Evolutionary conservation across 2,797 vertebrate genomes (phyloP).

Genomic region (Myotis vivesi): DNA sequence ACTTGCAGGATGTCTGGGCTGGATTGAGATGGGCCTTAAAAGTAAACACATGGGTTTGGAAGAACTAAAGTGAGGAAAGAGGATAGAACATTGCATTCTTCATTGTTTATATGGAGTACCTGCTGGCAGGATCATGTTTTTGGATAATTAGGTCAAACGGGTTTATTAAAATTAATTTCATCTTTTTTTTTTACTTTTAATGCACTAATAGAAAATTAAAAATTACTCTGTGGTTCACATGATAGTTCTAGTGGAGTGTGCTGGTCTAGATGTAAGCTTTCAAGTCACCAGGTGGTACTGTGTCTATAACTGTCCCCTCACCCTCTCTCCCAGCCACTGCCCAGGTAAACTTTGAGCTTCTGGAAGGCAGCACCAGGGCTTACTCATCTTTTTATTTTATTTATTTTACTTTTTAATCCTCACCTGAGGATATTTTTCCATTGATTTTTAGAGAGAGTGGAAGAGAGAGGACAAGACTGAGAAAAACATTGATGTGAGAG

Average conservation of each 20-base stretch:
- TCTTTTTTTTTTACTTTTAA: neutral
- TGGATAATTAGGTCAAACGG: neutral
- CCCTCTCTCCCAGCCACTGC: fast-evolving
- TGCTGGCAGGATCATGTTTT: neutral
- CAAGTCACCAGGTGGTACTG: fast-evolving
- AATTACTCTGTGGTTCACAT: neutral
- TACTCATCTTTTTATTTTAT: neutral
- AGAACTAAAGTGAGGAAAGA: neutral
- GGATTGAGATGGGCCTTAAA: fast-evolving
- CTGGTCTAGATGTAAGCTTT: neutral
- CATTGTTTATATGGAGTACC: neutral
- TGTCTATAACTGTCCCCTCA: fast-evolving
- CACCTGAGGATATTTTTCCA: no score
- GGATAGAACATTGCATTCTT: fast-evolving
- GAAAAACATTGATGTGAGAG: no score
- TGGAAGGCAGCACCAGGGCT: no score
- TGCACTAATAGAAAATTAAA: neutral
- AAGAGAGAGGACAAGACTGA: no score
- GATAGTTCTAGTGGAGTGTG: fast-evolving
- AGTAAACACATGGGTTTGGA: neutral
- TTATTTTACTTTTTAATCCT: no score
- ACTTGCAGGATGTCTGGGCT: neutral
- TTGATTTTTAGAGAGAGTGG: no score
- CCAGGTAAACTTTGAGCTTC: no score
- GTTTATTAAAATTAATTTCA: neutral